Evolutionary conservation across 1,140 invertebrate genomes (phyloP).

Genomic region (Phenacoccus solenopsis): DNA sequence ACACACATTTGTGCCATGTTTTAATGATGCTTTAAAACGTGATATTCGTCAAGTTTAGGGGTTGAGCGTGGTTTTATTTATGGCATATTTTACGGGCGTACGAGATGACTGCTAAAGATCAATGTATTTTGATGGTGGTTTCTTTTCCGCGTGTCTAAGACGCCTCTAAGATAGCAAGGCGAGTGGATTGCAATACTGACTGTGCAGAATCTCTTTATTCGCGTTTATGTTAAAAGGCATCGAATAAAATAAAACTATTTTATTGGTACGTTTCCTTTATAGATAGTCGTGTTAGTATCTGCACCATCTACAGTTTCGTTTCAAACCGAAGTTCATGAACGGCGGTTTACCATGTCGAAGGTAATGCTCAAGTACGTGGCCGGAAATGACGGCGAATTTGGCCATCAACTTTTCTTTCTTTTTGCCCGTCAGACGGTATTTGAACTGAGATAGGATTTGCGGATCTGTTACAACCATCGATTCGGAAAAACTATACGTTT

Average conservation of each 20-base stretch:
- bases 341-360: not conserved
- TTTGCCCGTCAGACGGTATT: not conserved
- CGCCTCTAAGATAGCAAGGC: not conserved
- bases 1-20: not conserved
- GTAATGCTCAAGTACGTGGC: not conserved
- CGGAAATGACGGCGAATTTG: not conserved
- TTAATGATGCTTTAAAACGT: slow-evolving; percentile 14
- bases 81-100: slow-evolving; percentile 1
- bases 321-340: not conserved
- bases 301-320: not conserved
- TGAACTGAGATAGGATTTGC: not conserved
- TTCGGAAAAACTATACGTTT: not conserved
- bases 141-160: not conserved
- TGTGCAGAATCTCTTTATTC: not conserved
- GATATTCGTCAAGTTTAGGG: not conserved
- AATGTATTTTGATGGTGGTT: not conserved
- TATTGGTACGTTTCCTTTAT: not conserved
- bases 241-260: not conserved
- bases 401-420: not conserved
- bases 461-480: slow-evolving; percentile 6
- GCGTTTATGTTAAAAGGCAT: too few species aligned
- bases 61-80: slow-evolving; percentile 5
- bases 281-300: not conserved
- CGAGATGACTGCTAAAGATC: slow-evolving; percentile 8
- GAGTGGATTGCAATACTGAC: not conserved